Percentiles rank a stretch among this genome's conserved stretches.
Conservation (phyloP, 2,797 vertebrate genomes). For the Platalea minor region DNA sequence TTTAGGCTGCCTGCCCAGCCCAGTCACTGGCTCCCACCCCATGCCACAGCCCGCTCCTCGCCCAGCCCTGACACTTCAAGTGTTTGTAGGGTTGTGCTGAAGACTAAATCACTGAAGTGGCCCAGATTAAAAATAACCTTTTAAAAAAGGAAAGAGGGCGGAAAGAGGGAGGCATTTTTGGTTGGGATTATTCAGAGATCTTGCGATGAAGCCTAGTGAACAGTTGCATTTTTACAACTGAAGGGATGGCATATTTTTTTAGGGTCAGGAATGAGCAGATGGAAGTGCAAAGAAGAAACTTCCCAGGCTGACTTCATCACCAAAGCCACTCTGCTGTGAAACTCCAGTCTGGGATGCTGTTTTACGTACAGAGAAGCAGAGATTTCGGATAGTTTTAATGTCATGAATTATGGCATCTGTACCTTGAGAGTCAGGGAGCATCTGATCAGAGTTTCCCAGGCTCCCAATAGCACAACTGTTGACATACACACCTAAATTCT, state of each 20-base stretch:
- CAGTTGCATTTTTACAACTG: background rate
- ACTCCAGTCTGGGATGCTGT: background rate
- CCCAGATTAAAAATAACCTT: background rate
- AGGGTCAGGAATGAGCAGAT: background rate
- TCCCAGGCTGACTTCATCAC: background rate
- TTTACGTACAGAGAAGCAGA: background rate
- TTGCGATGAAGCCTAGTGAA: background rate
- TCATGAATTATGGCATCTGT: background rate
- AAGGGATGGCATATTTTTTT: background rate
- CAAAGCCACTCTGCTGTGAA: background rate
- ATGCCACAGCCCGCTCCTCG: rapidly evolving
- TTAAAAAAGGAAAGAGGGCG: background rate
- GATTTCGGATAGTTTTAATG: background rate
- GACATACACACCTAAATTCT: background rate
- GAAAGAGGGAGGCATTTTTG: background rate
- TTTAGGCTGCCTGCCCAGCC: background rate
- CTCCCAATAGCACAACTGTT: background rate
- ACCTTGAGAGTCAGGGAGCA: background rate
- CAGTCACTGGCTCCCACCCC: background rate
- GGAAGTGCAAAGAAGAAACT: background rate
- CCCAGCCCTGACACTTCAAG: background rate
- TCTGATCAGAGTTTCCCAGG: background rate
- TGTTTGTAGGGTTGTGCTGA: background rate
- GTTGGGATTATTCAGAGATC: background rate
- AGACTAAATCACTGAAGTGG: background rate